Base-by-base conservation (phyloP, 2,888 invertebrate species). In the Schizotus pectinicornis region DNA sequence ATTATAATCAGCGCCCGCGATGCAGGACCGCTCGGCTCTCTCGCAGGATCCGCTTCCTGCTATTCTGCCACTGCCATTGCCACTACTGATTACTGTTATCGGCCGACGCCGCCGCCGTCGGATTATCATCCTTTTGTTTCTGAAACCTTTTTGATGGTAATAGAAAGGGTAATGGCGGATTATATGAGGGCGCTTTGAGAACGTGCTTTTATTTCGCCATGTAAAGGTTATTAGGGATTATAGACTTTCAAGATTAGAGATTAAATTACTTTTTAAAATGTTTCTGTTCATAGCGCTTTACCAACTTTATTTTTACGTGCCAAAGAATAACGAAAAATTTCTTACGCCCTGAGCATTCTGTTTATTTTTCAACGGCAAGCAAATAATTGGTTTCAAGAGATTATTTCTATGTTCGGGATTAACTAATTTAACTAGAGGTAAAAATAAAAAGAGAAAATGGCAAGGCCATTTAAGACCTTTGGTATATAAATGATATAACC, bases 81-180 rank as follows among this genome's bases (percentile, higher is more conserved):
- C 54, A 63, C 62, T 59, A 59, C 67, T 70, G 70, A 70, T 70
- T 71, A 69, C 67, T 66, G 69, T 71, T 71, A 70, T 69, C 68
- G 70, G 66, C 55, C 55, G 58, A 50, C 65, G 59, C 61, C 57
- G 57, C 56, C 61, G 58, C 53, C 63, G 55, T 57, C 56, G 65
- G 67, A 73, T 73, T 74, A 74, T 73, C 73, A 69, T 70, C 69
- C 74, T 74, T 75, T 74, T 75, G 74, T 74, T 75, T 72, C 71
- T 66, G 66, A 71, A 67, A 72, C 72, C 73, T 73, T 68, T 70
- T 63, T 64, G 67, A 69, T 70, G 70, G 69, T 72, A 74, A 75
- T 75, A 71, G 74, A 74, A 74, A 73, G 72, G 69, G 70, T 71
- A 71, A 72, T 71, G 68, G 71, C 62, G 65, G 68, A 68, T 68